Percentiles rank a stretch among this genome's conserved stretches.
Conservation (phyloP, 2,797 vertebrate genomes). For the Avahi laniger region DNA sequence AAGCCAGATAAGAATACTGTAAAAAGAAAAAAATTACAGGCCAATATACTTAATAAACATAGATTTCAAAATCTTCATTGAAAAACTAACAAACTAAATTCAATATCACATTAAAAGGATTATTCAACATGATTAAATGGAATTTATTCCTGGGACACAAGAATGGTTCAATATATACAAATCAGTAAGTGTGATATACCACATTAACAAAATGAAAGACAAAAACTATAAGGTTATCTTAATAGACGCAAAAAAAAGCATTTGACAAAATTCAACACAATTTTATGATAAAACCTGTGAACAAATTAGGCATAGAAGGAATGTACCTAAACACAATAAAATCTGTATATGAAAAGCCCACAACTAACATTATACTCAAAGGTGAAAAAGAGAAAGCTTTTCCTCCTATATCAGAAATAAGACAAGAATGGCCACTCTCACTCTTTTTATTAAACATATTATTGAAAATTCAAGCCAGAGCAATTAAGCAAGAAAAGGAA, state of each 20-base stretch:
- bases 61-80: not conserved
- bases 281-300: not conserved
- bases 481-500: not conserved
- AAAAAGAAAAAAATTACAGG: not conserved
- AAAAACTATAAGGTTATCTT: not conserved
- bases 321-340: no score
- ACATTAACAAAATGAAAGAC: not conserved
- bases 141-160: not conserved
- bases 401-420: no score
- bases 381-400: no score
- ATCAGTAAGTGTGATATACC: not conserved
- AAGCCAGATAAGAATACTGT: not conserved
- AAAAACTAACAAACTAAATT: not conserved
- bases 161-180: not conserved
- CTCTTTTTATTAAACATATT: not conserved
- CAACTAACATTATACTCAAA: no score
- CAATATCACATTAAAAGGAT: not conserved
- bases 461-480: not conserved
- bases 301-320: not conserved
- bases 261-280: not conserved
- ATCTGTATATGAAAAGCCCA: no score
- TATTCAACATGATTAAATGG: not conserved
- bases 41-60: not conserved
- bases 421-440: no score
- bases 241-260: not conserved